phyloP scores from a whole-genome alignment of 30 jellyfish, hydroid and myxozoan species.

The Cassiopea xamachana region DNA sequence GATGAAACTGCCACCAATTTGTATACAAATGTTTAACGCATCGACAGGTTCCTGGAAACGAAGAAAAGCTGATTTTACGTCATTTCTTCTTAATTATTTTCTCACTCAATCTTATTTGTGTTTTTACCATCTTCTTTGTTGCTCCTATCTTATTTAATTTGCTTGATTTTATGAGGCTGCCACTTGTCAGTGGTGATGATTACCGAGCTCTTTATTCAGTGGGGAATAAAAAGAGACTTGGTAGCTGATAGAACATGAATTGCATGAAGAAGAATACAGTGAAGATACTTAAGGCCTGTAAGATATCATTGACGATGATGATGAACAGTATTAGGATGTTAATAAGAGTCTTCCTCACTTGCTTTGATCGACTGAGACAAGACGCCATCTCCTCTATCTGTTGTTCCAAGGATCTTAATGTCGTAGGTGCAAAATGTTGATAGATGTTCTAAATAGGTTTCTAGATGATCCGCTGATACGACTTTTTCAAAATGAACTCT shows the following conservation, averaged over 20 bases:
- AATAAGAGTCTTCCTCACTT: slow-evolving; percentile 5
- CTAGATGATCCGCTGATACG: slow-evolving; percentile 6
- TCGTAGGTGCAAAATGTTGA: slow-evolving; percentile 56
- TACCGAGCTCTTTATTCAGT: too few species aligned
- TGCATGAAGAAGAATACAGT: not conserved
- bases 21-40: slow-evolving; percentile 61
- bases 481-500: not conserved
- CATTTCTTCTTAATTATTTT: too few species aligned
- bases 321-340: not conserved
- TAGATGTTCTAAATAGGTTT: slow-evolving; percentile 34
- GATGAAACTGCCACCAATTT: slow-evolving; percentile 64
- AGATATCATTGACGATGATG: too few species aligned
- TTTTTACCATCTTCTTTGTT: too few species aligned
- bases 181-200: too few species aligned
- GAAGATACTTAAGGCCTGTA: too few species aligned
- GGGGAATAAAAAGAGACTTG: too few species aligned
- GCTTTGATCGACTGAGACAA: slow-evolving; percentile 28
- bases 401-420: slow-evolving; percentile 34
- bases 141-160: too few species aligned
- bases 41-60: slow-evolving; percentile 59
- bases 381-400: slow-evolving; percentile 45
- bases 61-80: not conserved
- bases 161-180: too few species aligned
- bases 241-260: too few species aligned
- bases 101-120: too few species aligned